Evolutionary conservation across 2,113 vertebrate genomes (phyloP).

Genomic region (Macroglossus sobrinus): DNA sequence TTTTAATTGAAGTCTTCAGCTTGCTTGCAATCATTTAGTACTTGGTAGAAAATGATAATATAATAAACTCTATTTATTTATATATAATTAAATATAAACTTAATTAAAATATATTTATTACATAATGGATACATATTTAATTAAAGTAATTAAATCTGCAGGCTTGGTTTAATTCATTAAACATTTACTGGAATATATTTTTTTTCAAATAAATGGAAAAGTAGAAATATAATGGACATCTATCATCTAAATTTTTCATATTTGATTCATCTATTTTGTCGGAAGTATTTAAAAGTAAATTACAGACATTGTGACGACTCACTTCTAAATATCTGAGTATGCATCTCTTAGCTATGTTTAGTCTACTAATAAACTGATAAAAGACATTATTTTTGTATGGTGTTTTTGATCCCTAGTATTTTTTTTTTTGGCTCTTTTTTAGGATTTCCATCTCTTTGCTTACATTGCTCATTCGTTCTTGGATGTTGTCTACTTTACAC

Average conservation of each 20-base stretch:
- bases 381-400: background rate
- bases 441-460: background rate
- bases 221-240: background rate
- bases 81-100: background rate
- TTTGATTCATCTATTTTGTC: slow-evolving; percentile 18
- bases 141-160: slow-evolving; percentile 18
- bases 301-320: background rate
- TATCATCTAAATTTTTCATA: background rate
- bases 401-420: background rate
- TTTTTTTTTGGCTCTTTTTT: background rate
- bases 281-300: slow-evolving; percentile 4
- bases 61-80: slow-evolving; percentile 24
- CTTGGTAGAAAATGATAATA: slow-evolving; percentile 46
- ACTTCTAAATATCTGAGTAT: background rate
- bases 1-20: slow-evolving; percentile 50
- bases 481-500: background rate
- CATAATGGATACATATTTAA: background rate
- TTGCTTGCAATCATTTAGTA: slow-evolving; percentile 41
- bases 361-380: background rate
- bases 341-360: background rate
- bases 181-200: background rate
- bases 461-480: background rate
- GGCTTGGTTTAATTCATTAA: slow-evolving; percentile 1
- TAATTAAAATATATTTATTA: slow-evolving; percentile 29
- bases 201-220: background rate